Conservation (phyloP, 2,113 vertebrate species). For the Microcebus ravelobensis region DNA sequence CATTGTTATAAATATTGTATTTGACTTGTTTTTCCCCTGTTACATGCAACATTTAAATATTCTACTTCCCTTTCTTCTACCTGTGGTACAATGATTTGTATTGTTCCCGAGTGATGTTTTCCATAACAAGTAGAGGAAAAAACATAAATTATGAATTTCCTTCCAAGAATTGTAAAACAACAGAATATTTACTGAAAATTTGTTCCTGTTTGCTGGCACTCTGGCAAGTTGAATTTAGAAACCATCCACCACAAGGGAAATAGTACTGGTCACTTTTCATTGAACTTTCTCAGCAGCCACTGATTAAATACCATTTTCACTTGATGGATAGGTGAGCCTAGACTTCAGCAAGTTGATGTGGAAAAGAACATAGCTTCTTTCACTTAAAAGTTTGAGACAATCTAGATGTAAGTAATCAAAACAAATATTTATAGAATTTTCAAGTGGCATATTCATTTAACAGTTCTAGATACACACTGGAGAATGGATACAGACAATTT, state of each 20-base stretch:
- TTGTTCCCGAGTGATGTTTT: conserved; percentile 68
- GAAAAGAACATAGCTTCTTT: not conserved
- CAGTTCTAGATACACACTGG: not conserved
- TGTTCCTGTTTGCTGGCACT: not conserved
- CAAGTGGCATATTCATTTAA: not conserved
- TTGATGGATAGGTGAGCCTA: not conserved
- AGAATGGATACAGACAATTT: not conserved
- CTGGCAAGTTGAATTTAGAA: conserved; percentile 47
- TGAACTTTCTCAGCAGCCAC: not conserved
- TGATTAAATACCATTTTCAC: conserved; percentile 32
- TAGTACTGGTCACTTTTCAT: not conserved
- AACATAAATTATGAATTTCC: conserved; percentile 70
- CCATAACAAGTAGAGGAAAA: conserved; percentile 63
- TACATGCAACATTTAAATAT: conserved; percentile 61
- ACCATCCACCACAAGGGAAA: not conserved
- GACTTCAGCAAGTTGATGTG: not conserved
- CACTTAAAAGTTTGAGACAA: conserved; percentile 54
- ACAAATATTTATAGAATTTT: conserved; percentile 56
- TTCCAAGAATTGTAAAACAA: conserved; percentile 33
- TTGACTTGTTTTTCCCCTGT: conserved; percentile 63
- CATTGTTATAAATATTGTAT: conserved; percentile 65
- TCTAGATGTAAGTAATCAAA: conserved; percentile 60
- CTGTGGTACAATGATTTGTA: conserved; percentile 32
- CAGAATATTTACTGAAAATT: conserved; percentile 53
- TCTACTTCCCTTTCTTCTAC: conserved; percentile 51